phyloP scores from a whole-genome alignment of 2,888 invertebrate species.

The Rhogogaster chlorosoma region DNA sequence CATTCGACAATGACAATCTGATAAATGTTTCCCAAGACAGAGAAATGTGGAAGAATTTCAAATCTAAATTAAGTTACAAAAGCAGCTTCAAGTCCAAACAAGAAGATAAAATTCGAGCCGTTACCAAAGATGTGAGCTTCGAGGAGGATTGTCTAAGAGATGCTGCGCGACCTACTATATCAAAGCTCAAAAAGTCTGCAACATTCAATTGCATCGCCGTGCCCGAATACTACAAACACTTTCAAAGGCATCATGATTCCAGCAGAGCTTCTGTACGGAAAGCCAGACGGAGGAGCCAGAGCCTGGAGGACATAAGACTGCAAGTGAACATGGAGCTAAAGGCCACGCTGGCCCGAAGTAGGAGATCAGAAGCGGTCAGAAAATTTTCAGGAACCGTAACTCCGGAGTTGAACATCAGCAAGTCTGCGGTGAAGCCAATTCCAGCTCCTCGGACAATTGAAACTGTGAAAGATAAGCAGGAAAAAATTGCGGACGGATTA shows the following conservation, averaged over 20 bases:
- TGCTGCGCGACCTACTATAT: conserved; percentile 38
- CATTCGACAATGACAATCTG: not conserved
- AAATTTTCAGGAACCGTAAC: not conserved
- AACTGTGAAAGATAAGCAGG: not conserved
- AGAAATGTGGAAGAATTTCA: conserved; percentile 52
- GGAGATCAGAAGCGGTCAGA: not conserved
- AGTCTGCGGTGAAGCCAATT: conserved; percentile 20
- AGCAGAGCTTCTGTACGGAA: not conserved
- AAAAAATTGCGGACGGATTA: not conserved
- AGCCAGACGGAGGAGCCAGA: conserved; percentile 66
- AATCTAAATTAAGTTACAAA: conserved; percentile 56
- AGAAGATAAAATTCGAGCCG: conserved; percentile 53
- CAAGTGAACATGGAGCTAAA: conserved; percentile 50
- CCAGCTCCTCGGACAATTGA: conserved; percentile 3
- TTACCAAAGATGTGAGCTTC: conserved; percentile 36
- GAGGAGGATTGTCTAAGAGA: conserved; percentile 45
- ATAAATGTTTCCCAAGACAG: conserved; percentile 26
- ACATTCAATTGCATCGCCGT: conserved; percentile 59
- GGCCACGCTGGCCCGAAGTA: not conserved
- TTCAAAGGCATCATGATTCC: conserved; percentile 48
- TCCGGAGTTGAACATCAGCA: not conserved
- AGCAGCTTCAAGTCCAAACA: conserved; percentile 62
- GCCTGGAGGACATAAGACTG: conserved; percentile 67
- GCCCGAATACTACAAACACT: conserved; percentile 59
- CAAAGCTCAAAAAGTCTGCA: conserved; percentile 58